Evolutionary conservation across 1,140 invertebrate species (phyloP), one percentile per base, ranked within the genome.

Genomic region (Oncopodura yosiiana): DNA sequence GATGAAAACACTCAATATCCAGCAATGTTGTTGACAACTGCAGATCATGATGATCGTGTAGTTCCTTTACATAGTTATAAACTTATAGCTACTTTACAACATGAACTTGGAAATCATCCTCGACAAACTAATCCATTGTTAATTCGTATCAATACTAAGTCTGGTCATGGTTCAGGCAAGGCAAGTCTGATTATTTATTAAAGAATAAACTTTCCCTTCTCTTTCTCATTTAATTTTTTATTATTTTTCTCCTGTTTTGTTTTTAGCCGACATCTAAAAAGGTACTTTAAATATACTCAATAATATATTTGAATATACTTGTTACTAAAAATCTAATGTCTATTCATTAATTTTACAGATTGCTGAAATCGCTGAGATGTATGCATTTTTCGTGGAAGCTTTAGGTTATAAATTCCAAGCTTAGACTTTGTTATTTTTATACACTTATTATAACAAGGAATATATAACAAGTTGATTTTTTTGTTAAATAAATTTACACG

Each of bases 351-450:
- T 44, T 32, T 48, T 16, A 36, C 46, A 88, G 81, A 94, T 94
- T 66, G 87, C 91, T 60, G 89, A 94, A 72, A 74, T 81, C 52
- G 86, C 84, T 0, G 90, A 94, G 64, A 83, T 90, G 55, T 78
- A 19, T 46, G 16, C 44, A 12, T 46, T 46, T 30, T 32, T 46
- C n/a, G 23, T 46, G 11, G 27, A 18, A 18, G 14, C 44, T 12
- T 18, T 46, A 30, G 27, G 27, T 14, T 32, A 21, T 8, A 46
- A 46, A 29, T 46, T 32, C 16, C 27, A 24, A 24, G 41, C 8
- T 3, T 42, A 21, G 18, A 9, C 14, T 24, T 18, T 18, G 19
- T 12, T 38, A 12, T 26, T 16, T 12, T 9, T 11, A 21, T 9
- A 6, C 27, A 12, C 11, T 43, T 21, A 21, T 26, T 26, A 26